Evolutionary conservation across 2,888 invertebrate genomes (phyloP).

Genomic region (Apamea crenata): DNA sequence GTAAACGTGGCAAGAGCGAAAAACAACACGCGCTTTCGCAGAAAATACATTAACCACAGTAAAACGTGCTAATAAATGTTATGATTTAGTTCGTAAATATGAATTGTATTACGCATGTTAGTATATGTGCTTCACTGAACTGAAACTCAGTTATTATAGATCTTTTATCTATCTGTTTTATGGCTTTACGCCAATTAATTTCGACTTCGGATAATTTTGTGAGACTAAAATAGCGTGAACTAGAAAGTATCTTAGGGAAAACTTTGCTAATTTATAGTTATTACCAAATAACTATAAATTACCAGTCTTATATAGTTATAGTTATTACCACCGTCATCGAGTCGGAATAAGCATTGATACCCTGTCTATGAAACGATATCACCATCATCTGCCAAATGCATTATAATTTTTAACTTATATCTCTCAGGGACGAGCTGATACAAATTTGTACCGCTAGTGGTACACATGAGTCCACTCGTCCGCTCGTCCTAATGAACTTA

Average conservation of each 20-base stretch:
- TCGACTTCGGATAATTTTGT: conserved; percentile 2
- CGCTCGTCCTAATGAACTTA: too few species aligned
- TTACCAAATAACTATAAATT: too few species aligned
- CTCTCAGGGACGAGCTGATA: too few species aligned
- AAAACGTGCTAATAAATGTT: conserved; percentile 58
- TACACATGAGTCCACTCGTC: too few species aligned
- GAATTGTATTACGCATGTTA: neutral
- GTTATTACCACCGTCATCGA: neutral
- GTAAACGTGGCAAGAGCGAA: conserved; percentile 68
- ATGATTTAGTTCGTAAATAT: conserved; percentile 52
- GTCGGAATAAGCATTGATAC: neutral
- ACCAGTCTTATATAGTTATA: too few species aligned
- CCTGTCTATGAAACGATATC: too few species aligned
- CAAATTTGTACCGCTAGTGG: too few species aligned
- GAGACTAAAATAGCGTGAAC: neutral
- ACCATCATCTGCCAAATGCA: too few species aligned
- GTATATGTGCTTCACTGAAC: conserved; percentile 2
- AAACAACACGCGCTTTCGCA: conserved; percentile 65
- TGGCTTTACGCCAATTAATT: conserved; percentile 40
- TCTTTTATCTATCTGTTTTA: conserved; percentile 37
- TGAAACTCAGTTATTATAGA: conserved; percentile 27
- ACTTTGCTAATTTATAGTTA: neutral
- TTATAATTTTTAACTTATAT: too few species aligned
- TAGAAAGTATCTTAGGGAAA: neutral
- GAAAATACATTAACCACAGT: conserved; percentile 66